Evolutionary conservation across 2,888 invertebrate genomes (phyloP), one percentile per base, ranked within the genome.

Genomic region (Calliopum simillimum): DNA sequence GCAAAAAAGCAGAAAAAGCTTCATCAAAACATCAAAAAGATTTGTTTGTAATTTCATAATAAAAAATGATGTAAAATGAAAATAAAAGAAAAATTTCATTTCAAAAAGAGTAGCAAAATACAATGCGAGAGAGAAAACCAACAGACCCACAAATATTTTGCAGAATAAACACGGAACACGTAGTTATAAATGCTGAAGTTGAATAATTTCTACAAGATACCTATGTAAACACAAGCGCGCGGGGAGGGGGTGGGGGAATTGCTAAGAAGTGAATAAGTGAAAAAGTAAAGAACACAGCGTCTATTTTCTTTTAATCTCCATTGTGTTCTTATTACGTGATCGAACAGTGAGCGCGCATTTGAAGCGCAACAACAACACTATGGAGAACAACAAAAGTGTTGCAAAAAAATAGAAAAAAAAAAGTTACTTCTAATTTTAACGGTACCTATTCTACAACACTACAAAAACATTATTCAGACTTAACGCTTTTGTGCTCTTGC

Each of bases 291-390:
- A 47, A 64, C 8, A 33, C 8, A 33, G 64, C 49, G 41, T 64
- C 14, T 62, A 46, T 47, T 63, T 63, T 63, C 5, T 49, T 49
- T 63, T 62, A 23, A 63, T 49, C 49, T n/a, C 19, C 5, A 25
- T 53, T 33, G 47, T 49, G 49, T 49, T 25, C 49, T 63, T 21
- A 47, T 47, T 63, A 63, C 63, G 63, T 63, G 63, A 63, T 63
- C 49, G 49, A n/a, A 49, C 25, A 16, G 49, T 25, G 23, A 47
- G 33, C 53, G 19, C 13, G 6, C n/a, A 51, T 16, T 8, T 21
- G 13, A 16, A 2, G 19, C n/a, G n/a, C n/a, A 51, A 51, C n/a
- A 51, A 19, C 51, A 23, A 21, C 8, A 19, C 12, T 4, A 16
- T 53, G 53, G 3, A 1, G 19, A 53, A 21, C 21, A 8, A n/a